These are phyloP conservation scores for Cheilosia soror DNA, from an alignment of 2,888 invertebrate genomes.

Conservation along the genomic window DNA sequence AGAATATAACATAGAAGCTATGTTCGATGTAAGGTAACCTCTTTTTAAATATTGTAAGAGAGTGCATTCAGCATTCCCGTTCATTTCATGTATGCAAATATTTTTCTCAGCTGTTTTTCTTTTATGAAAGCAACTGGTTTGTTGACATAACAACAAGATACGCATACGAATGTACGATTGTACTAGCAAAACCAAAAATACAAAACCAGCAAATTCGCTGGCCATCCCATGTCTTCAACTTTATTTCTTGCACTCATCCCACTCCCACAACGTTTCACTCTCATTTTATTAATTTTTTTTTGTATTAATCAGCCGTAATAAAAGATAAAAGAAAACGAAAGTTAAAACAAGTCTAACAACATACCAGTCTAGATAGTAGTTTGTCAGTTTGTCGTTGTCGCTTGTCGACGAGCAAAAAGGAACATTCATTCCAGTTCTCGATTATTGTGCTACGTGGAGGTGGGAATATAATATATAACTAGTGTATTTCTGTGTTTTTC, in stretches of 20 bases:
- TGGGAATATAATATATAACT: neutral
- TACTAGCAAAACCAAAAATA: neutral
- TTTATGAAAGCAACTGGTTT: slow-evolving; percentile 1
- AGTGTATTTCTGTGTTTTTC: neutral
- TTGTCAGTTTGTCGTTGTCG: neutral
- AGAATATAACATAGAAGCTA: no score
- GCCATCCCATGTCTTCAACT: neutral
- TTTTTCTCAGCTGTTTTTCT: neutral
- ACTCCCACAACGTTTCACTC: neutral
- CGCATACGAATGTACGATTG: neutral
- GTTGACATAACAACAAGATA: neutral
- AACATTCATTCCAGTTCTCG: slow-evolving; percentile 25
- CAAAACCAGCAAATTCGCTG: neutral
- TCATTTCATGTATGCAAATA: neutral
- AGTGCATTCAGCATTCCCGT: slow-evolving; percentile 5
- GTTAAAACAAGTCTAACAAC: slow-evolving; percentile 20
- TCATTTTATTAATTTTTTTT: neutral
- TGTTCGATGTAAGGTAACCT: no score
- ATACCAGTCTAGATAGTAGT: neutral
- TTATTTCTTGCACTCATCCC: neutral
- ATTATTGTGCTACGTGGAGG: slow-evolving; percentile 60
- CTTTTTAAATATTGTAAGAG: neutral
- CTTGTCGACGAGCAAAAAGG: neutral
- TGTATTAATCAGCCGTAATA: neutral
- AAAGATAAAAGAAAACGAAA: slow-evolving; percentile 22